These are phyloP conservation scores for Tragopan temminckii DNA, from an alignment of 2,797 vertebrate genomes.

Conservation along the genomic window DNA sequence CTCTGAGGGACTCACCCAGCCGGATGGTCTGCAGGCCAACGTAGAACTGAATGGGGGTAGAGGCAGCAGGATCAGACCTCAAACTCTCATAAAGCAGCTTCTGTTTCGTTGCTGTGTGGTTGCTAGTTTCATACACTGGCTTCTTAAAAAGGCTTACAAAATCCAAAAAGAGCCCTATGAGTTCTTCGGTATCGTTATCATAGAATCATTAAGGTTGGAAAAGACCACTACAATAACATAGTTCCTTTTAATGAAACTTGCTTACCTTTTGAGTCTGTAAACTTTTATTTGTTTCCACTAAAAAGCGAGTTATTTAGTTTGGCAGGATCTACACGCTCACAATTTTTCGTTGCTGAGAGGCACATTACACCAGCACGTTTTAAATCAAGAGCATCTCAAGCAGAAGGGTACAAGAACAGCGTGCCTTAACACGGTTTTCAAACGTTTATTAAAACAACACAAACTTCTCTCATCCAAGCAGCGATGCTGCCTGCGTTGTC, in stretches of 20 bases:
- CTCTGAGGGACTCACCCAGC: not conserved
- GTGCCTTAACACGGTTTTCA: conserved; percentile 19
- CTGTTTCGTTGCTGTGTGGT: not conserved
- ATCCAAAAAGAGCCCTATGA: rapidly evolving
- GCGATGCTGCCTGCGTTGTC: conserved; percentile 24
- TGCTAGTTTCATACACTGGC: not conserved
- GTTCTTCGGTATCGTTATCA: not conserved
- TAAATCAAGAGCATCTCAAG: not conserved
- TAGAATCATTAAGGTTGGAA: too few relatives aligned
- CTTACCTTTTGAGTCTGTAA: not conserved
- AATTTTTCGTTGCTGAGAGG: not conserved
- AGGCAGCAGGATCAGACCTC: not conserved
- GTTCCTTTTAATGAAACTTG: not conserved
- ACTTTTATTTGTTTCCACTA: conserved; percentile 21
- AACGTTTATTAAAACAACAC: conserved; percentile 56
- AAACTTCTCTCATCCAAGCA: not conserved
- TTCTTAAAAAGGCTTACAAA: not conserved
- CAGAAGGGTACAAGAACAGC: not conserved
- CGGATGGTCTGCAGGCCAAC: not conserved
- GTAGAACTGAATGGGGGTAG: rapidly evolving
- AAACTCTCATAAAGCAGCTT: not conserved
- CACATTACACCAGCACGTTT: not conserved
- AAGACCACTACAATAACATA: too few relatives aligned
- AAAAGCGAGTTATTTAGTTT: conserved; percentile 16
- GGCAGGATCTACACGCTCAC: not conserved